phyloP scores from a whole-genome alignment of 2,888 invertebrate genomes.

The Spilosoma lubricipeda region DNA sequence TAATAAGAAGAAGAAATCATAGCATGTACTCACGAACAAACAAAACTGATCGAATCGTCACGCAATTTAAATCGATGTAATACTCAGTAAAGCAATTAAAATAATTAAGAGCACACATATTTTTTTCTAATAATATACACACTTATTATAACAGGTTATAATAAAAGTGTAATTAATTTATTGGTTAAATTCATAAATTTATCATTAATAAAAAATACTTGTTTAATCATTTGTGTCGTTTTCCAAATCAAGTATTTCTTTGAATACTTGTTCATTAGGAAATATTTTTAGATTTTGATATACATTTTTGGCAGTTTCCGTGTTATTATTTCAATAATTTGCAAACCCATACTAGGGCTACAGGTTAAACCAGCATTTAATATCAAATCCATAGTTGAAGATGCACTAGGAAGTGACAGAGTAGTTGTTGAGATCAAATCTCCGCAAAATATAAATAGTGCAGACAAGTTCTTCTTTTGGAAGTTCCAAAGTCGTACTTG shows the following conservation, averaged over 20 bases:
- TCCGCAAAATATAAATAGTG: neutral
- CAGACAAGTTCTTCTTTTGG: neutral
- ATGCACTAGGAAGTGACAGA: constrained; percentile 2
- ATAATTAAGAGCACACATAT: neutral
- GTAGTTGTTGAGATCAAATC: neutral
- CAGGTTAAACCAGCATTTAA: neutral
- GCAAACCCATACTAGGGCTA: neutral
- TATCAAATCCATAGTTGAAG: neutral
- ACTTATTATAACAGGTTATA: neutral
- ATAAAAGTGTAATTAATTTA: neutral
- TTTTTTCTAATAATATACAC: neutral
- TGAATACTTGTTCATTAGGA: neutral
- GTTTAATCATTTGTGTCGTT: neutral
- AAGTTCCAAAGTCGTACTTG: neutral
- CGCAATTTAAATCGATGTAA: neutral
- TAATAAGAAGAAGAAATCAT: no score
- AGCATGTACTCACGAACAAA: neutral
- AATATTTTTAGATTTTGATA: neutral
- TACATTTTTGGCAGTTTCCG: neutral
- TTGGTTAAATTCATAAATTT: neutral
- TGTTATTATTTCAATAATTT: neutral
- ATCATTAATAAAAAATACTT: neutral
- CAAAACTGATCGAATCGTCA: neutral
- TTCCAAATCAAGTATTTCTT: neutral
- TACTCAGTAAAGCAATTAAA: neutral